A percentile compares a stretch with the other conserved stretches of the same genome.
phyloP scores from a whole-genome alignment of 2,113 vertebrate genomes.

The Megalops atlanticus region DNA sequence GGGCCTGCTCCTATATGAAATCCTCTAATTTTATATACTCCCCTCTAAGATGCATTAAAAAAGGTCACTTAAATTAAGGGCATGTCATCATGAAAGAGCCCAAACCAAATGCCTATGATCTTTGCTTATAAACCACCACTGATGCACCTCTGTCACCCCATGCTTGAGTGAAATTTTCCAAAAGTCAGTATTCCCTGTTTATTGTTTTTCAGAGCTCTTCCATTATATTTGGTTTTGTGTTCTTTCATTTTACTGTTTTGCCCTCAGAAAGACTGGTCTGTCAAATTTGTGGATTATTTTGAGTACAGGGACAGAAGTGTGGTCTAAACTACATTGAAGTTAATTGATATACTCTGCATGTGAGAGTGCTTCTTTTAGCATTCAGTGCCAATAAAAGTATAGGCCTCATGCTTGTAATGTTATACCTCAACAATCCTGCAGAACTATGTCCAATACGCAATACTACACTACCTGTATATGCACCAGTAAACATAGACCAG shows the following conservation, averaged over 20 bases:
- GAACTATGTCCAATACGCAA: too few species aligned
- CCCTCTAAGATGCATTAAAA: constrained; percentile 73
- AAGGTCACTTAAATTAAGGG: constrained; percentile 85
- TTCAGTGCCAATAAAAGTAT: too few species aligned
- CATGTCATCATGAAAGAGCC: constrained; percentile 77
- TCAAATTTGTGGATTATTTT: neutral
- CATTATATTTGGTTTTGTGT: neutral
- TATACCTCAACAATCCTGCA: too few species aligned
- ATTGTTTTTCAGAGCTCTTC: constrained; percentile 59
- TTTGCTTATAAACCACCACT: constrained; percentile 72
- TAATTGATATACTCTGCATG: too few species aligned
- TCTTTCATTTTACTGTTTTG: neutral
- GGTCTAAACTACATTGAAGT: too few species aligned
- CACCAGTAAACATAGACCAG: too few species aligned
- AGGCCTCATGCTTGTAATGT: too few species aligned
- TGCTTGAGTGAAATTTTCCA: constrained; percentile 58
- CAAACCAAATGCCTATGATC: constrained; percentile 67
- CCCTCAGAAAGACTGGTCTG: neutral
- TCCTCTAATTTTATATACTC: constrained; percentile 75
- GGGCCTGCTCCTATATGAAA: constrained; percentile 53
- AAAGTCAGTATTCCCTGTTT: constrained; percentile 17
- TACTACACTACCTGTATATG: too few species aligned
- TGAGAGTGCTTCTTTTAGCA: too few species aligned
- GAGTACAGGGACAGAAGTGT: neutral
- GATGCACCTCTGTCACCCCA: constrained; percentile 78